Evolutionary conservation across 2,888 invertebrate genomes (phyloP).

Genomic region (Spisula subtruncata): DNA sequence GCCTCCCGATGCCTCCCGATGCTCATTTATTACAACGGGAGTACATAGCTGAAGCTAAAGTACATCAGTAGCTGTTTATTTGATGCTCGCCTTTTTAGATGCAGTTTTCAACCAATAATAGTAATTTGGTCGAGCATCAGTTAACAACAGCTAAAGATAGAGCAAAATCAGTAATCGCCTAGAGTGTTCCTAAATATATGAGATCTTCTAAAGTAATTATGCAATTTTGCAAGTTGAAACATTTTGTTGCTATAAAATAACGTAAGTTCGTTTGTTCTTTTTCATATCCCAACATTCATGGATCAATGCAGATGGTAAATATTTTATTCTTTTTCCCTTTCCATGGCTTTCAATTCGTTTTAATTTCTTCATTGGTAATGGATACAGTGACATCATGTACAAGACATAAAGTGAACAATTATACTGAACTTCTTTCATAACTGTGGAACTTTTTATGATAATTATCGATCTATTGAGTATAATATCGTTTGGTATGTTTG

Average conservation of each 20-base stretch:
- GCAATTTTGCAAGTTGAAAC: background rate
- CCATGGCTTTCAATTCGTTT: background rate
- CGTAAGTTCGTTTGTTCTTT: background rate
- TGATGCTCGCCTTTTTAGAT: too few relatives aligned
- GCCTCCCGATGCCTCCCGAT: too few relatives aligned
- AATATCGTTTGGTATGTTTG: too few relatives aligned
- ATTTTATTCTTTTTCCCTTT: background rate
- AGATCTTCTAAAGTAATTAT: background rate
- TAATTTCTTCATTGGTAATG: background rate
- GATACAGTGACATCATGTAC: background rate
- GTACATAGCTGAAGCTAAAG: too few relatives aligned
- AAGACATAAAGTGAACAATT: background rate
- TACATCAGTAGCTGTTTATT: too few relatives aligned
- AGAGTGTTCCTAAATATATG: background rate
- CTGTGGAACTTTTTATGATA: too few relatives aligned
- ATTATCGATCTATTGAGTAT: too few relatives aligned
- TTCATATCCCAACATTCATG: background rate
- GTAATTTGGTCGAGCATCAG: too few relatives aligned
- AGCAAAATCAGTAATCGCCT: too few relatives aligned
- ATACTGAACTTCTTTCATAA: background rate
- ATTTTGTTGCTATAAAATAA: background rate
- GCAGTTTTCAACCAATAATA: too few relatives aligned
- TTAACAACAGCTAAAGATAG: too few relatives aligned
- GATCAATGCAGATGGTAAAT: background rate
- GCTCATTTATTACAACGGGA: too few relatives aligned